Conservation (phyloP, 2,113 vertebrate genomes). For the Hydrochoerus hydrochaeris region DNA sequence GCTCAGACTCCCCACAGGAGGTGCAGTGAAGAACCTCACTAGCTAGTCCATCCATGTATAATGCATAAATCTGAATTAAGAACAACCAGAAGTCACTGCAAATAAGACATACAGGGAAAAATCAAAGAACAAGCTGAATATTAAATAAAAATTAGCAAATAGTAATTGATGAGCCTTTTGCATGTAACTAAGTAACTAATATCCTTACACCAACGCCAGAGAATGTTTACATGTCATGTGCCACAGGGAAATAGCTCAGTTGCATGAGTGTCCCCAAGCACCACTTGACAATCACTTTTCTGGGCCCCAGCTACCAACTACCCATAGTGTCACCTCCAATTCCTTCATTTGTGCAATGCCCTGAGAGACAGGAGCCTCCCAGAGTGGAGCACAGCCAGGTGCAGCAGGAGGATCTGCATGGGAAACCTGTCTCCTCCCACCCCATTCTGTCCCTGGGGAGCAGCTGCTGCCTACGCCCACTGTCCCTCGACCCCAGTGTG, state of each 20-base stretch:
- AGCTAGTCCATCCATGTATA: not conserved
- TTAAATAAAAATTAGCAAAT: not conserved
- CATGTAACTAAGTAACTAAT: not conserved
- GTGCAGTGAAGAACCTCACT: fast-evolving
- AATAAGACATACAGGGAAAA: not conserved
- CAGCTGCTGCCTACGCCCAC: not conserved
- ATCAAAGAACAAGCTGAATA: not conserved
- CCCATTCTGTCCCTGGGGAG: not conserved
- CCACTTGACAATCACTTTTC: not conserved
- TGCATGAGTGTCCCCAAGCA: not conserved
- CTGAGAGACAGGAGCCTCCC: not conserved
- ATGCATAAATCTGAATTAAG: not conserved
- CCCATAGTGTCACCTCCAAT: not conserved
- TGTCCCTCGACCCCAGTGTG: not conserved
- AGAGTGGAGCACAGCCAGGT: too few relatives aligned
- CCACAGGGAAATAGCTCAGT: fast-evolving
- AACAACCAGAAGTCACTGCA: not conserved
- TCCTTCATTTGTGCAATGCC: not conserved
- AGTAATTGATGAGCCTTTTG: not conserved
- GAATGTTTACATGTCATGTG: fast-evolving
- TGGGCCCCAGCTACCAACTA: not conserved
- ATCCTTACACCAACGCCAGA: not conserved
- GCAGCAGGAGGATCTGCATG: too few relatives aligned
- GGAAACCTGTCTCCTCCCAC: not conserved
- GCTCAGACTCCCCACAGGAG: fast-evolving